Percentiles rank a stretch among this genome's conserved stretches.
phyloP scores from a whole-genome alignment of 2,888 invertebrate species.

The Mellilla xanthometata region DNA sequence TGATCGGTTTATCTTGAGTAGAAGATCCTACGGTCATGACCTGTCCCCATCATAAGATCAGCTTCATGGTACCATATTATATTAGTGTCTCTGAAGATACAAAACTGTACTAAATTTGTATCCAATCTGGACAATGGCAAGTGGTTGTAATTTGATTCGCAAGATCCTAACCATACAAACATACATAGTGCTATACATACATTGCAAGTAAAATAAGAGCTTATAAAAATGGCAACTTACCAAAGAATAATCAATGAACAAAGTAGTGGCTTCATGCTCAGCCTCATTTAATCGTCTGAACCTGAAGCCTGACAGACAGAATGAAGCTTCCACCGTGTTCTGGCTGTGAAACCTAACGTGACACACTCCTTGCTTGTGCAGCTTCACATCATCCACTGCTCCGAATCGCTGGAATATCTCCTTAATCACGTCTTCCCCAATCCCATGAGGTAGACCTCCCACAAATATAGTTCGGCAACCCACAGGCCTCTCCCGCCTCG shows the following conservation, averaged over 20 bases:
- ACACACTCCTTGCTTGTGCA: conserved; percentile 95
- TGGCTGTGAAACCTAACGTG: conserved; percentile 93
- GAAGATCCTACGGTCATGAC: too few relatives aligned
- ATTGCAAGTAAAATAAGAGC: too few relatives aligned
- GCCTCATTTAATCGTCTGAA: conserved; percentile 88
- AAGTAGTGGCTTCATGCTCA: conserved; percentile 86
- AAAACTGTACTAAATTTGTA: too few relatives aligned
- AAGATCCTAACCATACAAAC: too few relatives aligned
- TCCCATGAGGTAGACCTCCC: conserved; percentile 94
- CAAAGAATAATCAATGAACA: conserved; percentile 95
- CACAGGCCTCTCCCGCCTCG: conserved; percentile 19
- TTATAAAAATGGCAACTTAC: too few relatives aligned
- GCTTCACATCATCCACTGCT: conserved; percentile 69
- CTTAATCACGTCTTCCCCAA: conserved; percentile 89
- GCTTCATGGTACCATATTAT: too few relatives aligned
- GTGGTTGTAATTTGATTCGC: too few relatives aligned
- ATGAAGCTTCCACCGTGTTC: conserved; percentile 91
- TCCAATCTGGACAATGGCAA: too few relatives aligned
- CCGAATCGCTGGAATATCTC: conserved; percentile 93
- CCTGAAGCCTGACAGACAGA: conserved; percentile 91
- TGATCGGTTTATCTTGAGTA: too few relatives aligned
- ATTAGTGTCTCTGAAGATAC: too few relatives aligned
- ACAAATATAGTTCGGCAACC: conserved; percentile 96
- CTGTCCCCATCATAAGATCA: too few relatives aligned
- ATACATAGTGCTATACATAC: too few relatives aligned